phyloP scores from a whole-genome alignment of 2,888 invertebrate species.

The Rhagonycha lutea region DNA sequence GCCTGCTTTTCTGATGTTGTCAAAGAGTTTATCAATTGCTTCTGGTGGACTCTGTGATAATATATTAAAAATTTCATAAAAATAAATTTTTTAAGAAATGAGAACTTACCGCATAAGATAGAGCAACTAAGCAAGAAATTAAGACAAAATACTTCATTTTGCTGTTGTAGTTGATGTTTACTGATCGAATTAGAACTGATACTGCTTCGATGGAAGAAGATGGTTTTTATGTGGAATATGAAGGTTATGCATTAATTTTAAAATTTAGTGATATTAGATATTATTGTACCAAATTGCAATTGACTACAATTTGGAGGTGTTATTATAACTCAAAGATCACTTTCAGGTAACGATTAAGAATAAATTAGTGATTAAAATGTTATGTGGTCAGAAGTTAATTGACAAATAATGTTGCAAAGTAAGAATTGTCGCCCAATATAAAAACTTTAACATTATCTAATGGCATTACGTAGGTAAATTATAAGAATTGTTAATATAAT shows the following conservation, averaged over 20 bases:
- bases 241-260: not conserved
- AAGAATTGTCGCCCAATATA: not conserved
- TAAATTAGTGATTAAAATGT: not conserved
- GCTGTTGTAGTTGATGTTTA: not conserved
- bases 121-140: not conserved
- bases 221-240: not conserved
- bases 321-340: not conserved
- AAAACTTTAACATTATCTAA: not conserved
- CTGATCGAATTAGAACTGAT: not conserved
- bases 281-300: not conserved
- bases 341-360: not conserved
- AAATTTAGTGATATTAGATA: not conserved
- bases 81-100: not conserved
- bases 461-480: not conserved
- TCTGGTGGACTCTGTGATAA: not conserved
- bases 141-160: not conserved
- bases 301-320: not conserved
- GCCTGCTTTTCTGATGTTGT: not conserved
- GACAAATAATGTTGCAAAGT: not conserved
- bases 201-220: not conserved
- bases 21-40: not conserved
- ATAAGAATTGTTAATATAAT: not conserved
- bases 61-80: not conserved
- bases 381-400: not conserved
- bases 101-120: not conserved